These are phyloP conservation scores for Garra rufa DNA, from an alignment of 2,113 vertebrate genomes.

Conservation along the genomic window DNA sequence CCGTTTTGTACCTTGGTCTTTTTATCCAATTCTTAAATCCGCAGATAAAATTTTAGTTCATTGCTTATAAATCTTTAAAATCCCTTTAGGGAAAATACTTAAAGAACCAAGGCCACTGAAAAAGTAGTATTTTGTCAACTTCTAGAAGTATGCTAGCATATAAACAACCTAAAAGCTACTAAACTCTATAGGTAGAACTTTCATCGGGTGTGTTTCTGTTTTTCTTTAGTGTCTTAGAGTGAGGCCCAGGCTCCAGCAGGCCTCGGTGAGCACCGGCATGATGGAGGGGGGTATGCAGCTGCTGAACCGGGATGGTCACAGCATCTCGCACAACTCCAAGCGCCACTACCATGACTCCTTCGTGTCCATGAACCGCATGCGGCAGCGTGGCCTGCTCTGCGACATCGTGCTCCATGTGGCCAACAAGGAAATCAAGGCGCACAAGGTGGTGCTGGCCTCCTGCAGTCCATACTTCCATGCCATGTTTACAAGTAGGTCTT, in stretches of 20 bases:
- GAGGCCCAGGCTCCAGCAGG: constrained; percentile 74
- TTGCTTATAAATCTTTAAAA: background rate
- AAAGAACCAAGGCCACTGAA: background rate
- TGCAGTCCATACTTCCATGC: constrained; percentile 99
- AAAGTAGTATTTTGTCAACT: background rate
- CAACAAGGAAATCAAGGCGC: constrained; percentile 97
- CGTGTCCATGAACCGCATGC: constrained; percentile 99
- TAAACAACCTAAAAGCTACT: background rate
- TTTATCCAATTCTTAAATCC: background rate
- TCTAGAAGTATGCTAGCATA: background rate
- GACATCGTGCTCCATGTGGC: constrained; percentile 97
- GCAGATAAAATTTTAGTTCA: background rate
- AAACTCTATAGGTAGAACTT: background rate
- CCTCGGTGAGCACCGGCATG: constrained; percentile 72
- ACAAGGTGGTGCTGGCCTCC: constrained; percentile 98
- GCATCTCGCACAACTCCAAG: constrained; percentile 97
- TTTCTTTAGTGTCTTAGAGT: constrained; percentile 72
- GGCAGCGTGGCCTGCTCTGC: constrained; percentile 92
- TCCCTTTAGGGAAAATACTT: background rate
- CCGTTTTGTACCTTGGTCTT: background rate
- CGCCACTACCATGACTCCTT: constrained; percentile 98
- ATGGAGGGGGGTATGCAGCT: constrained; percentile 96
- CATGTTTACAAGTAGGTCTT: constrained; percentile 97
- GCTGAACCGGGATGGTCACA: constrained; percentile 93
- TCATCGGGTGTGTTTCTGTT: background rate